Conservation (phyloP, 2,888 invertebrate genomes). For the Drosophila sordidula region DNA sequence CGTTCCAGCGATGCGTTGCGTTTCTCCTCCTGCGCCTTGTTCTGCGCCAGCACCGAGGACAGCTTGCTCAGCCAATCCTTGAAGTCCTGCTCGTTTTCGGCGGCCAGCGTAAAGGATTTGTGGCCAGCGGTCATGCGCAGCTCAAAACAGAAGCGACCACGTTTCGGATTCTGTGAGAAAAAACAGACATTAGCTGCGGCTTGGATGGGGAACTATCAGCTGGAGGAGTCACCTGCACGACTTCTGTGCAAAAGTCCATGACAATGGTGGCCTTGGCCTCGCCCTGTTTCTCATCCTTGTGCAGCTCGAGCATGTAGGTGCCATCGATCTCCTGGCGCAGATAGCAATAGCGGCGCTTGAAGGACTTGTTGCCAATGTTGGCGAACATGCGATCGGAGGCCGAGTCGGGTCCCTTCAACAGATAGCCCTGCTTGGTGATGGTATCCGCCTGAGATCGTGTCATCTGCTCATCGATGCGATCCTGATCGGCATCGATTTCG, state of each 20-base stretch:
- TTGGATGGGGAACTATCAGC: accelerated
- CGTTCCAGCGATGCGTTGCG: slow-evolving; percentile 89
- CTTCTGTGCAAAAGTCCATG: slow-evolving; percentile 96
- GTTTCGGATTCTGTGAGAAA: slow-evolving; percentile 89
- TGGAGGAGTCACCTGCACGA: slow-evolving; percentile 88
- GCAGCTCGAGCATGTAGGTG: slow-evolving; percentile 95
- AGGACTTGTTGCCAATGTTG: slow-evolving; percentile 96
- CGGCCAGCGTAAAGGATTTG: slow-evolving; percentile 93
- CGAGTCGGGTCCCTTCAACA: slow-evolving; percentile 96
- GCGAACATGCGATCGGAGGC: slow-evolving; percentile 95
- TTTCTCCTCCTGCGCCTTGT: slow-evolving; percentile 92
- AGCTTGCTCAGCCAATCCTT: slow-evolving; percentile 94
- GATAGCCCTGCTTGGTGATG: slow-evolving; percentile 95
- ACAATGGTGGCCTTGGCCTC: slow-evolving; percentile 96
- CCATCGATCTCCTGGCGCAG: slow-evolving; percentile 96
- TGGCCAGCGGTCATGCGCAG: slow-evolving; percentile 93
- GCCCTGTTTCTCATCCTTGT: slow-evolving; percentile 96
- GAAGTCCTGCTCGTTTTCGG: slow-evolving; percentile 93
- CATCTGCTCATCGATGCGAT: slow-evolving; percentile 90
- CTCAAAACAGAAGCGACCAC: slow-evolving; percentile 94
- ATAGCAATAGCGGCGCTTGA: slow-evolving; percentile 95
- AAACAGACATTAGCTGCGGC: background rate
- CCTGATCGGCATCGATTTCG: slow-evolving; percentile 94
- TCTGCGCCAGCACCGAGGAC: slow-evolving; percentile 93
- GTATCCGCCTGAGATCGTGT: slow-evolving; percentile 89